Conservation (phyloP, 2,113 vertebrate genomes). For the Amphiprion ocellaris region DNA sequence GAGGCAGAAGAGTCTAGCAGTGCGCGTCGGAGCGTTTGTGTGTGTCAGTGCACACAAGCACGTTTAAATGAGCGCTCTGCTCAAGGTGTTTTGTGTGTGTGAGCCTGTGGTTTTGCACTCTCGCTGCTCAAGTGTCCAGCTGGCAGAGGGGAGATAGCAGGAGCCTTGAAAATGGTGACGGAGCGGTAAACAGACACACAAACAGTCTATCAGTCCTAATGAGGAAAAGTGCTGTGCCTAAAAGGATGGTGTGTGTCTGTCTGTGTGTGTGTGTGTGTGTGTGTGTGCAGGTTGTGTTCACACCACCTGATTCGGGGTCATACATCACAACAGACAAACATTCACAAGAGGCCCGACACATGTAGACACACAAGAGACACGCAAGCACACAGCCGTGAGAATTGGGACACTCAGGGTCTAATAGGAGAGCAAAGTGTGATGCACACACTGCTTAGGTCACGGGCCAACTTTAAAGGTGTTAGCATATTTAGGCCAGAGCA, state of each 20-base stretch:
- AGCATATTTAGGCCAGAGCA: slow-evolving; percentile 68
- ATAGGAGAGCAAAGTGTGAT: slow-evolving; percentile 31
- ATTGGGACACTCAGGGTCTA: slow-evolving; percentile 25
- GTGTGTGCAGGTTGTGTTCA: neutral
- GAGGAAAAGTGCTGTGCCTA: slow-evolving; percentile 67
- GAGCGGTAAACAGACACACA: slow-evolving; percentile 71
- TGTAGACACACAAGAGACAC: slow-evolving; percentile 29
- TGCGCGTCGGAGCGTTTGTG: slow-evolving; percentile 8
- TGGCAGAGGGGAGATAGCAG: slow-evolving; percentile 77
- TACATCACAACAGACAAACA: slow-evolving; percentile 64
- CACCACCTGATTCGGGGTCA: slow-evolving; percentile 44
- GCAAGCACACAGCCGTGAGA: slow-evolving; percentile 37
- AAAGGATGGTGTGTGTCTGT: slow-evolving; percentile 34
- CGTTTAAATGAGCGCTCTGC: slow-evolving; percentile 42
- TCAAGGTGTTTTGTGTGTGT: slow-evolving; percentile 39
- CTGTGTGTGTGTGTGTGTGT: slow-evolving; percentile 19
- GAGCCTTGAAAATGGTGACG: slow-evolving; percentile 74
- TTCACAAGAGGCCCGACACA: slow-evolving; percentile 25
- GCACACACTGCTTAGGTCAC: slow-evolving; percentile 45
- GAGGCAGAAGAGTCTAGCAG: slow-evolving; percentile 18
- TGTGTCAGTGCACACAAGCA: slow-evolving; percentile 13
- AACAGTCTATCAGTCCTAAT: slow-evolving; percentile 73
- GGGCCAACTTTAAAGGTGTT: slow-evolving; percentile 63
- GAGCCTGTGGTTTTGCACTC: slow-evolving; percentile 44
- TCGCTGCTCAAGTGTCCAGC: slow-evolving; percentile 77